Base-by-base conservation (phyloP, 1,140 invertebrate species). In the Paraescarpia echinospica region DNA sequence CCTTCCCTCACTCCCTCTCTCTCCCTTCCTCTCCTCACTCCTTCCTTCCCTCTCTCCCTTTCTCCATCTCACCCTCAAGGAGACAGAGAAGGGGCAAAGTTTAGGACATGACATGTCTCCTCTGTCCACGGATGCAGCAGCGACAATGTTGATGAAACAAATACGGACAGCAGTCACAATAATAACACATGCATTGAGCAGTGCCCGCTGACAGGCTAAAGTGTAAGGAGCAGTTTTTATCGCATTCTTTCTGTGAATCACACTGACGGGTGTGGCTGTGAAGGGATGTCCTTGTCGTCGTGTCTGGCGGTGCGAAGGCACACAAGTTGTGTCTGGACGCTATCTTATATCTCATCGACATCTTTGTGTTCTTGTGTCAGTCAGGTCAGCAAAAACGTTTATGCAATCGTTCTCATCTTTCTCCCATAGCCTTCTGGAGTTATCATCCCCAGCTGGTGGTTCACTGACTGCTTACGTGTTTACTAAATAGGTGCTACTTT, bases 201-300 rank as follows among this genome's bases (percentile, higher is more conserved):
- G 59, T 0, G 59, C 27, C 59, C 22, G 59, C 59, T 77, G 59
- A 77, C 59, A 77, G 59, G 59, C 59, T 77, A 77, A 77, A 77
- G 59, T 77, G 59, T 77, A 77, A 77, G 59, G 59, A 77, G 59
- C 59, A 77, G 59, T 77, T 77, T 77, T 77, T 77, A 77, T 77
- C 59, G 59, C 18, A 14, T 6, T 77, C 59, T 77, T 77, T 77
- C 59, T 77, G 59, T 77, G 59, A 77, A 77, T 77, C 59, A 18
- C 27, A 18, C 59, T 77, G 59, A 18, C 59, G 59, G 59, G 59
- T 31, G 59, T 77, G 59, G 59, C 22, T 18, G 59, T 27, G 59
- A 77, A 77, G 59, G 59, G 59, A 77, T 31, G 27, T 77, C 18
- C 59, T 77, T 77, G 59, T 77, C 27, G 59, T 77, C 59, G 59